These are phyloP conservation scores for Lates japonicus DNA, from an alignment of 2,797 vertebrate genomes.

Conservation along the genomic window DNA sequence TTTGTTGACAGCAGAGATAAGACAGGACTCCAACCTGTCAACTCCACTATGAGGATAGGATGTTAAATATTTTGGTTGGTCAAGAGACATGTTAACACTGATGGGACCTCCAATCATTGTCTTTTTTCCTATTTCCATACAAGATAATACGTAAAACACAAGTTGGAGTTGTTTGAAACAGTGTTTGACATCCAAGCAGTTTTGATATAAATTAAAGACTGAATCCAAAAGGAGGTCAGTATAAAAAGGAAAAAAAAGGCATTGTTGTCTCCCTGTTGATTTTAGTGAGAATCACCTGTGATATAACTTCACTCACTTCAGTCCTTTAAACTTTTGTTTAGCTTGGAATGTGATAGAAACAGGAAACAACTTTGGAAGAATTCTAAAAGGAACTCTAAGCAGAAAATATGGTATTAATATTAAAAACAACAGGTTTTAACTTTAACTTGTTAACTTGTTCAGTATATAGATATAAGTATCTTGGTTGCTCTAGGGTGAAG, in stretches of 20 bases:
- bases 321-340: background rate
- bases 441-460: too few relatives aligned
- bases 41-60: background rate
- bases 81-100: too few relatives aligned
- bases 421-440: background rate
- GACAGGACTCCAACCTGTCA: background rate
- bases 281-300: background rate
- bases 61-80: background rate
- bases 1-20: background rate
- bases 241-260: background rate
- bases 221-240: background rate
- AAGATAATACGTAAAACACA: background rate
- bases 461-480: too few relatives aligned
- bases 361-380: background rate
- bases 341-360: background rate
- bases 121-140: background rate
- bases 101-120: background rate
- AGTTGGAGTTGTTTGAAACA: background rate
- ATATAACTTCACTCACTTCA: too few relatives aligned
- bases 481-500: background rate
- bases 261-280: background rate
- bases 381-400: background rate
- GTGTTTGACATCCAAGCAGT: background rate
- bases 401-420: background rate
- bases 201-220: background rate